Evolutionary conservation across 2,113 vertebrate genomes (phyloP), one percentile per base, ranked within the genome.

Genomic region (Heterocephalus glaber): DNA sequence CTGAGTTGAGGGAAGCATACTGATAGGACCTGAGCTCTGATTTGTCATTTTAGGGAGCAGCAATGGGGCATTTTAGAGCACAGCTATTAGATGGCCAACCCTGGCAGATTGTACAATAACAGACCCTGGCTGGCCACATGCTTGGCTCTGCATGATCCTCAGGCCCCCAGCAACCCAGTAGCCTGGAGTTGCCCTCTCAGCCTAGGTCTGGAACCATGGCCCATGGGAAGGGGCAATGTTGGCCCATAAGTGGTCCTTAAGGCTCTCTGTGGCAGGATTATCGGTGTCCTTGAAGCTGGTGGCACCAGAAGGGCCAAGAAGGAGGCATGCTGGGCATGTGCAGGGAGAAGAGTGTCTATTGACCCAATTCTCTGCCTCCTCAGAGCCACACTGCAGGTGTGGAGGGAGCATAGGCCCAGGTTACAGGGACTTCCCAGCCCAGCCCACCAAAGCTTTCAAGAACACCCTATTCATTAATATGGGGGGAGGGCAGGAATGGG

Each of bases 401-500:
- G 17, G 33, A 6, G 19, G 89, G n/a, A 83, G 38, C 12, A 47
- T 7, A 79, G 70, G n/a, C 35, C 83, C 38, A 52, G 82, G 35
- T 52, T n/a, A 58, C 30, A 74, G 92, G 63, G 16, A 38, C 49
- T 38, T 14, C 61, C 52, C 10, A 30, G 5, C 24, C 47, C 49
- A 41, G 12, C 33, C 38, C 56, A 84, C 38, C 35, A 41, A 80
- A 41, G 26, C 56, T 85, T 84, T 83, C 12, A 22, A 65, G 20
- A 70, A 52, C 41, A 72, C 38, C 56, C 8, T n/a, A 33, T 84
- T 44, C 26, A 60, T 66, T 54, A 30, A 58, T 12, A 52, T 38
- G 44, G 58, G 9, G 7, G 20, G n/a, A n/a, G 7, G 13, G 10
- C 10, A 30, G 35, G 33, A 0, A 9, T 0, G 3, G 26, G 35